These are phyloP conservation scores for Chelmon rostratus DNA, from an alignment of 2,797 vertebrate genomes.

Conservation along the genomic window DNA sequence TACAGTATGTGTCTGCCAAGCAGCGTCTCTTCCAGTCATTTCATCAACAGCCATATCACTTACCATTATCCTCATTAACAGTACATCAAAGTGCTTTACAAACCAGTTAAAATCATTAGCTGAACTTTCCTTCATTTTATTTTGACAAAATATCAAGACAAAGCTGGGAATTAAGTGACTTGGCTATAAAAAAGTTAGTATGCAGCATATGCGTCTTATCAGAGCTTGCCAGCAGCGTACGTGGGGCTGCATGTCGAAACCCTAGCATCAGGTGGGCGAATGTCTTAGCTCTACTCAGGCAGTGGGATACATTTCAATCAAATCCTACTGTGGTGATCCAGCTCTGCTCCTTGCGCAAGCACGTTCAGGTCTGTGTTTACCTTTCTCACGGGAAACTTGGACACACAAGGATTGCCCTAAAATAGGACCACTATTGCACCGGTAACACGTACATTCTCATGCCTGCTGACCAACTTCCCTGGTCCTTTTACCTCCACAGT, in stretches of 20 bases:
- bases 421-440: constrained; percentile 23
- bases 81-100: constrained; percentile 49
- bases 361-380: constrained; percentile 35
- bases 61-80: constrained; percentile 43
- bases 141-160: constrained; percentile 22
- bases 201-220: constrained; percentile 45
- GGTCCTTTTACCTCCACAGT: constrained; percentile 15
- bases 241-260: constrained; percentile 25
- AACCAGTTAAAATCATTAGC: constrained; percentile 27
- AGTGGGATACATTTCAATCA: constrained; percentile 51
- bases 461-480: constrained; percentile 25
- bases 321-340: constrained; percentile 30
- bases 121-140: constrained; percentile 27
- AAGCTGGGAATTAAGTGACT: constrained; percentile 1
- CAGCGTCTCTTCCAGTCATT: constrained; percentile 35
- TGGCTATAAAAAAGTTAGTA: constrained; percentile 26
- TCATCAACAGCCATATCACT: constrained; percentile 52
- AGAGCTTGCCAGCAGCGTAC: constrained; percentile 32
- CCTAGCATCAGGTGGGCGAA: constrained; percentile 37
- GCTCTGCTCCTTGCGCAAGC: constrained; percentile 22
- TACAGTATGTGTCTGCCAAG: constrained; percentile 33
- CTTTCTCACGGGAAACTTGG: constrained; percentile 37
- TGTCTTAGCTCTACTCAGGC: constrained; percentile 26
- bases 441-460: constrained; percentile 25
- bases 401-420: constrained; percentile 16